Conservation (phyloP, 1,140 invertebrate species). For the Lepidurus packardi region DNA sequence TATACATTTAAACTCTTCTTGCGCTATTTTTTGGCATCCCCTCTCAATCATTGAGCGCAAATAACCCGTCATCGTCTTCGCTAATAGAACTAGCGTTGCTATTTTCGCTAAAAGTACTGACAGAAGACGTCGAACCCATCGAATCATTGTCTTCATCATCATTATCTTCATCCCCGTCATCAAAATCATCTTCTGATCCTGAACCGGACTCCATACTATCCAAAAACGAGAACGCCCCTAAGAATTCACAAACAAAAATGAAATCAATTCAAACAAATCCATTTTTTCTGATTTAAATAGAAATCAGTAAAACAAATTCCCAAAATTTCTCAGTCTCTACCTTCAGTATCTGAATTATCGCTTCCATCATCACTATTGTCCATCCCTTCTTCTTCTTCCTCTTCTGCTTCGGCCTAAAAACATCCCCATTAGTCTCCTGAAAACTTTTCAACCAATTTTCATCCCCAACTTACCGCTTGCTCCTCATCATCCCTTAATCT, state of each 20-base stretch:
- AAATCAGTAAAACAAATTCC: too few relatives aligned
- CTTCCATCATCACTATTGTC: constrained; percentile 43
- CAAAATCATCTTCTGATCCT: constrained; percentile 41
- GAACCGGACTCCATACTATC: constrained; percentile 25
- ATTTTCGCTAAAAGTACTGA: constrained; percentile 1
- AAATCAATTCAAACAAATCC: not conserved
- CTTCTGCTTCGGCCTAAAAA: constrained; percentile 30
- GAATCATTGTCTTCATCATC: constrained; percentile 49
- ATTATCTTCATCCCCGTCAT: constrained; percentile 48
- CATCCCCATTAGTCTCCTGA: constrained; percentile 20
- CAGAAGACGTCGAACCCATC: constrained; percentile 25
- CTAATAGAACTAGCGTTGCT: not conserved
- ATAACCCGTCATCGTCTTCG: constrained; percentile 4
- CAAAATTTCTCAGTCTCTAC: not conserved
- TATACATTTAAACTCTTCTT: not conserved
- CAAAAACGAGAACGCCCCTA: constrained; percentile 36
- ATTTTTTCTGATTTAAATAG: too few relatives aligned
- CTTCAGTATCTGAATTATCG: constrained; percentile 48
- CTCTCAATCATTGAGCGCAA: not conserved
- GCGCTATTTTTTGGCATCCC: not conserved
- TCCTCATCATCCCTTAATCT: constrained; percentile 64
- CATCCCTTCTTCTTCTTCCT: constrained; percentile 36
- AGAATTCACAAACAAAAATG: constrained; percentile 20
- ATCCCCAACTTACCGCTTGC: constrained; percentile 46
- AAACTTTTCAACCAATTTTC: constrained; percentile 19